A percentile compares a stretch with the other conserved stretches of the same genome.
Evolutionary conservation across 2,888 invertebrate genomes (phyloP).

Genomic region (Nezara viridula): DNA sequence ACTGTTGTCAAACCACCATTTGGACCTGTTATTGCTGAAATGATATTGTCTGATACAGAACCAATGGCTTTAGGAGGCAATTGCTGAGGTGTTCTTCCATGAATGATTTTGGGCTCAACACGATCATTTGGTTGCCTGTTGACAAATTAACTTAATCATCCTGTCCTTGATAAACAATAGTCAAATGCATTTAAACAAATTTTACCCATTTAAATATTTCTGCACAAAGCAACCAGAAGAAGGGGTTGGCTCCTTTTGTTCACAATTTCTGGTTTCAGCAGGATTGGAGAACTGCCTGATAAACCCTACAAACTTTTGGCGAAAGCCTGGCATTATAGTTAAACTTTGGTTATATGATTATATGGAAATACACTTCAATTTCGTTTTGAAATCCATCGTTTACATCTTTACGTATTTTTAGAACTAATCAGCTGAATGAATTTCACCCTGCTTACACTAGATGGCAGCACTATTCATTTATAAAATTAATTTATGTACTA

Average conservation of each 20-base stretch:
- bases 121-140: slow-evolving; percentile 69
- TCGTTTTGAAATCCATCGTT: neutral
- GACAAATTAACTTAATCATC: neutral
- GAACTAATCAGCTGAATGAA: slow-evolving; percentile 3
- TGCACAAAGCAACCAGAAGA: slow-evolving; percentile 74
- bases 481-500: too few species aligned
- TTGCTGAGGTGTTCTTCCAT: slow-evolving; percentile 81
- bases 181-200: slow-evolving; percentile 27
- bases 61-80: slow-evolving; percentile 74
- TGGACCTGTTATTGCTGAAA: slow-evolving; percentile 85
- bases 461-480: neutral
- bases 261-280: slow-evolving; percentile 72
- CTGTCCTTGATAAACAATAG: neutral
- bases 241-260: slow-evolving; percentile 68
- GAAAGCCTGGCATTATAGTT: slow-evolving; percentile 76
- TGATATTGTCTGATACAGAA: slow-evolving; percentile 73
- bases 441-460: neutral
- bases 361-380: neutral
- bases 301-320: slow-evolving; percentile 80
- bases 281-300: slow-evolving; percentile 80
- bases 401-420: neutral
- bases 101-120: slow-evolving; percentile 75
- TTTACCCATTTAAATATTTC: slow-evolving; percentile 79
- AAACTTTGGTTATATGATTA: neutral
- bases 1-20: slow-evolving; percentile 84